These are phyloP conservation scores for Barypeithes pellucidus DNA, from an alignment of 2,888 invertebrate genomes.

Conservation along the genomic window DNA sequence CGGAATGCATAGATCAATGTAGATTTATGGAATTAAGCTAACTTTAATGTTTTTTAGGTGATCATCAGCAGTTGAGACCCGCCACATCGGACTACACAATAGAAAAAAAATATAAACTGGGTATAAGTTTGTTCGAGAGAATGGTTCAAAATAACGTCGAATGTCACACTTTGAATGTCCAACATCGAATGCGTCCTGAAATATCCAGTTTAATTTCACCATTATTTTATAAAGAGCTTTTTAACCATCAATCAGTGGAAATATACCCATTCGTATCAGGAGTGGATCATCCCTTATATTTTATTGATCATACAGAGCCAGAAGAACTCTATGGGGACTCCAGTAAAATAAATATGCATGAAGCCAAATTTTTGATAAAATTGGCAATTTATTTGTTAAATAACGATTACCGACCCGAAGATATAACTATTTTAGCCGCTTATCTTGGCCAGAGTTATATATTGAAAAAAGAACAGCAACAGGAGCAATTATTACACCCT, in stretches of 20 bases:
- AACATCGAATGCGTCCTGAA: constrained; percentile 84
- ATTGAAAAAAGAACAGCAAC: constrained; percentile 71
- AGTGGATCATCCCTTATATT: constrained; percentile 78
- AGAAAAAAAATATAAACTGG: constrained; percentile 78
- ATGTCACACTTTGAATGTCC: constrained; percentile 72
- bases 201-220: constrained; percentile 76
- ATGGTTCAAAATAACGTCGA: constrained; percentile 76
- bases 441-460: constrained; percentile 80
- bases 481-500: constrained; percentile 49
- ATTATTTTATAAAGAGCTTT: constrained; percentile 77
- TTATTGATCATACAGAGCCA: constrained; percentile 69
- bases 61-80: constrained; percentile 78
- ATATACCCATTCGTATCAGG: constrained; percentile 76
- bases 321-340: constrained; percentile 54
- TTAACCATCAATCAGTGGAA: constrained; percentile 75
- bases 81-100: constrained; percentile 80
- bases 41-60: constrained; percentile 16
- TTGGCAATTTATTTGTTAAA: constrained; percentile 74
- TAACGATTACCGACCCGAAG: constrained; percentile 74
- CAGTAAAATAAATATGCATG: constrained; percentile 77
- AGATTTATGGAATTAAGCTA: too few species aligned
- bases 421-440: constrained; percentile 83
- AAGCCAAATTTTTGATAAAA: constrained; percentile 77
- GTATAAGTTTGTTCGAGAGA: constrained; percentile 87
- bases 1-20: too few species aligned